These are phyloP conservation scores for Megaceryle alcyon DNA, from an alignment of 2,797 vertebrate species.

Conservation along the genomic window DNA sequence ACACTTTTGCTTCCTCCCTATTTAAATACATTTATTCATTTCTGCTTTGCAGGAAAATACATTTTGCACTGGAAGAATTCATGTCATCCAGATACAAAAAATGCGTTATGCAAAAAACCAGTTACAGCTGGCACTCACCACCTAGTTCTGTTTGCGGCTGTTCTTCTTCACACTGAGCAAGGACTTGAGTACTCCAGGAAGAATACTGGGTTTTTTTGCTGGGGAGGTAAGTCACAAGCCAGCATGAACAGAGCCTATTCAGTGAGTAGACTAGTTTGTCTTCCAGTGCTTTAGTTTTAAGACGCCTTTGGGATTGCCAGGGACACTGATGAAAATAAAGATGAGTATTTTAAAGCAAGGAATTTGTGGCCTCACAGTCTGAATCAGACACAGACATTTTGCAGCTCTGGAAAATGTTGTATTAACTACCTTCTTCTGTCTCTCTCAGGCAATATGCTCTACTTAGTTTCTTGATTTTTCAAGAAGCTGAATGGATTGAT, in stretches of 20 bases:
- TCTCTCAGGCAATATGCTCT: neutral
- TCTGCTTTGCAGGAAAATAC: neutral
- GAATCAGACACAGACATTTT: neutral
- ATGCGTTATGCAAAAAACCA: neutral
- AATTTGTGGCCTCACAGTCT: neutral
- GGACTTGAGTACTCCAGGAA: neutral
- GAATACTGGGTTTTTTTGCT: neutral
- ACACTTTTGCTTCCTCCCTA: neutral
- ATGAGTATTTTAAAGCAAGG: neutral
- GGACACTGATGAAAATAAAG: neutral
- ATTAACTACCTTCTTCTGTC: neutral
- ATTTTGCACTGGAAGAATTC: neutral
- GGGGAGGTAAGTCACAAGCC: neutral
- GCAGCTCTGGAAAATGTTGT: neutral
- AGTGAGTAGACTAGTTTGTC: neutral
- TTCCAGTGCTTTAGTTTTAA: conserved; percentile 1
- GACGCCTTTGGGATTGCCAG: neutral
- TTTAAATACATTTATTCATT: neutral
- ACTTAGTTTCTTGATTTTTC: neutral
- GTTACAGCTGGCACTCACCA: neutral
- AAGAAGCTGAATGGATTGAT: conserved; percentile 25
- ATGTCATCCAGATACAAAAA: neutral
- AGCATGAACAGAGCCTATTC: neutral
- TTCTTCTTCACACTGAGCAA: neutral
- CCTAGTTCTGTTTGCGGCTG: neutral